phyloP scores from a whole-genome alignment of 2,888 invertebrate species.

The Phasia obesa region DNA sequence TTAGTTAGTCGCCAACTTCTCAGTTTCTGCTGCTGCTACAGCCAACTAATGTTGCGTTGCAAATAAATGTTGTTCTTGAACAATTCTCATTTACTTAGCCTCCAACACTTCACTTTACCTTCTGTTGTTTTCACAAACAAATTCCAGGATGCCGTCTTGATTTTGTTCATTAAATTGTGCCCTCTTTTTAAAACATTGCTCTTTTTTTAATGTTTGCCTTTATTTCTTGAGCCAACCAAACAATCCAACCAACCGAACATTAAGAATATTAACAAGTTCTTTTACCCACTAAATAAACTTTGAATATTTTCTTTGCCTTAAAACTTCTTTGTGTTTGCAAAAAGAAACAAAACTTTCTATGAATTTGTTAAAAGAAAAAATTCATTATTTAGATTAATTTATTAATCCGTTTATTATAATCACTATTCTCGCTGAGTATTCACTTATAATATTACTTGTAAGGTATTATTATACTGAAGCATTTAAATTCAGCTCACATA shows the following conservation, averaged over 20 bases:
- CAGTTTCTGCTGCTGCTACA: slow-evolving; percentile 48
- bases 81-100: slow-evolving; percentile 15
- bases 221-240: slow-evolving; percentile 25
- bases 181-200: slow-evolving; percentile 54
- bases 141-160: slow-evolving; percentile 34
- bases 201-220: slow-evolving; percentile 32
- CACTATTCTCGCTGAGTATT: slow-evolving; percentile 18
- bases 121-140: background rate
- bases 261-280: slow-evolving; percentile 3
- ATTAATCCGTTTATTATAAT: slow-evolving; percentile 8
- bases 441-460: slow-evolving; percentile 24
- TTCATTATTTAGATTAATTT: slow-evolving; percentile 6
- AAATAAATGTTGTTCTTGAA: slow-evolving; percentile 27
- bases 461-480: slow-evolving; percentile 7
- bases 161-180: slow-evolving; percentile 40
- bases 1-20: slow-evolving; percentile 27
- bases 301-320: slow-evolving; percentile 17
- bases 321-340: slow-evolving; percentile 26
- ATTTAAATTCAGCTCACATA: slow-evolving; percentile 59
- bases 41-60: slow-evolving; percentile 32
- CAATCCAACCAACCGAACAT: slow-evolving; percentile 4
- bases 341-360: slow-evolving; percentile 14
- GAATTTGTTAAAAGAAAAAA: slow-evolving; percentile 15
- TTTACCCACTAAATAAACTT: background rate
- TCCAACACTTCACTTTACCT: background rate